Base-by-base conservation (phyloP, 2,113 vertebrate species). In the Lophotis ruficrista region DNA sequence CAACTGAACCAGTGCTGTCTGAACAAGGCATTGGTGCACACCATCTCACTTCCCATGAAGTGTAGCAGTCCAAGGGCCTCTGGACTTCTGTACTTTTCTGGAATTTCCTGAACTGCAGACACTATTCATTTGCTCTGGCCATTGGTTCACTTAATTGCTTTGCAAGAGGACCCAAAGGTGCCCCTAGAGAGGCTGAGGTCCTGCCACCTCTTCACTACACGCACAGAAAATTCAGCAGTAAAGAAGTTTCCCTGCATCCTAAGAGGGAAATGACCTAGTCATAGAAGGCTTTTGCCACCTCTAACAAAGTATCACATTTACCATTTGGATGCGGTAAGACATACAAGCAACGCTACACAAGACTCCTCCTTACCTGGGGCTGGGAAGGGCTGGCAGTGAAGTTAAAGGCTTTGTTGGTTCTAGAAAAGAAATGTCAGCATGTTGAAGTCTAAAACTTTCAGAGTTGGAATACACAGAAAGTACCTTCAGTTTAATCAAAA, bases 371-470 rank as follows among this genome's bases (percentile, higher is more conserved):
- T 97, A 98, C 98, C 98, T 98, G 98, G 51, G 98, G 98, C 89
- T 98, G 98, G 65, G 98, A 98, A 53, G 98, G 98, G 54, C 98
- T 98, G 96, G 98, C 98, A 91, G 96, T 98, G 96, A 98, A 98
- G 61, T 88, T 97, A 83, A 98, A 98, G 77, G 97, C 94, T 92
- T 96, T 96, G 60, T 97, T 97, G 45, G 98, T 98, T 96, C 98
- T 98, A 95, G 51, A 96, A 96, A 94, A 94, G 38, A 96, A 80
- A 96, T 50, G 43, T 12, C 68, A 94, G 20, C 31, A 57, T 50
- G 45, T 47, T 92, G 66, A 91, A 51, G 14, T 64, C 61, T 79
- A 65, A 89, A 91, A 78, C 31, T 73, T 93, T 65, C 24, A 56
- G 38, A 56, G 35, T 8, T 78, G 43, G 37, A 92, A 77, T 41